Conservation (phyloP, 2,888 invertebrate species). For the Aphelenchoides bicaudatus region DNA sequence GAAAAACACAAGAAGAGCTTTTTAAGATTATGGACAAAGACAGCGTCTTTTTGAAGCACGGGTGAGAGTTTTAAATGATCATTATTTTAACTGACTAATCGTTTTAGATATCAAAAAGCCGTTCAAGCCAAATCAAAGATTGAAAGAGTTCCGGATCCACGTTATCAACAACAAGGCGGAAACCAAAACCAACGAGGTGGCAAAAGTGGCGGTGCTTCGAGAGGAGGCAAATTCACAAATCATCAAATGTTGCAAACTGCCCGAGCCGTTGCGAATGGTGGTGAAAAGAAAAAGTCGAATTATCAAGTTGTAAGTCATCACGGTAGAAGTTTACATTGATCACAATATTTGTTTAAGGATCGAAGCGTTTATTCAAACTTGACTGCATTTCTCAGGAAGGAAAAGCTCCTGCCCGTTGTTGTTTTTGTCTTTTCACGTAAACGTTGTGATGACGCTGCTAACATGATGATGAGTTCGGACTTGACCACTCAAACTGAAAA, state of each 20-base stretch:
- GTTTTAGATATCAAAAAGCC: conserved; percentile 34
- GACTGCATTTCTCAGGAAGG: conserved; percentile 76
- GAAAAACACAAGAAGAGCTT: conserved; percentile 59
- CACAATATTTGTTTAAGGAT: conserved; percentile 64
- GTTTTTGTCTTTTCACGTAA: conserved; percentile 85
- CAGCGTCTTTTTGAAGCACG: conserved; percentile 29
- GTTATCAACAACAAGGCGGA: conserved; percentile 1
- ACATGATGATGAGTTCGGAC: conserved; percentile 68
- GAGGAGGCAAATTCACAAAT: not conserved
- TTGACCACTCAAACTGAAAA: conserved; percentile 82
- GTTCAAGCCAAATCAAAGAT: conserved; percentile 28
- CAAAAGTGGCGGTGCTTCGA: conserved; percentile 4
- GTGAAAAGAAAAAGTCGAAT: not conserved
- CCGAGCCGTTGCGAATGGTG: not conserved
- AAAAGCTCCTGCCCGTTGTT: conserved; percentile 84
- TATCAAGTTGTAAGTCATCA: conserved; percentile 5
- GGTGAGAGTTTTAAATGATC: no score
- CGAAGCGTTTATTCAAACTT: conserved; percentile 78
- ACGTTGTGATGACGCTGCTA: conserved; percentile 73
- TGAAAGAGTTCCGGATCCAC: conserved; percentile 7
- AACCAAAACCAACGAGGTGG: conserved; percentile 7
- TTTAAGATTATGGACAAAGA: conserved; percentile 33
- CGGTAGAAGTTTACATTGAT: not conserved
- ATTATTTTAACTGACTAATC: no score
- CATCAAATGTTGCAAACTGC: conserved; percentile 7